A percentile compares a stretch with the other conserved stretches of the same genome.
Evolutionary conservation across 1,140 invertebrate genomes (phyloP).

Genomic region (Lordiphosa clarofinis): DNA sequence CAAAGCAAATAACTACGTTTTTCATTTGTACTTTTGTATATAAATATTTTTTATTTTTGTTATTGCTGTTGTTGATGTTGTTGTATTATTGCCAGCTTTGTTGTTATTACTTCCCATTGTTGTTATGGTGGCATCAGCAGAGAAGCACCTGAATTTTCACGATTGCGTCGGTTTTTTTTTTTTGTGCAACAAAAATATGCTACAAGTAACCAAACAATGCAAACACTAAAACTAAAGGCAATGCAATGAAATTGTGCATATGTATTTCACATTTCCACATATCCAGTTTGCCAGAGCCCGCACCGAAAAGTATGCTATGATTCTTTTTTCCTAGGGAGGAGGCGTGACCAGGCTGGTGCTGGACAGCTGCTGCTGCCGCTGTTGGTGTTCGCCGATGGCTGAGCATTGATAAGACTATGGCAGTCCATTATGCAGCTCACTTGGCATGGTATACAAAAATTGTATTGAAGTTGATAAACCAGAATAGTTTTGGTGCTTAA

Average conservation of each 20-base stretch:
- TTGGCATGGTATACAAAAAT: slow-evolving; percentile 41
- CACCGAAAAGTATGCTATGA: slow-evolving; percentile 47
- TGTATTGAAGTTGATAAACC: too few species aligned
- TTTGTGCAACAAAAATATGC: slow-evolving; percentile 5
- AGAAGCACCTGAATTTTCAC: slow-evolving; percentile 48
- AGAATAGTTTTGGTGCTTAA: too few species aligned
- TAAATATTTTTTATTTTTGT: too few species aligned
- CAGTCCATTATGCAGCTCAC: slow-evolving; percentile 70
- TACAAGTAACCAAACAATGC: slow-evolving; percentile 1
- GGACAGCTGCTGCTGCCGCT: slow-evolving; percentile 23
- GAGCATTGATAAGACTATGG: slow-evolving; percentile 57
- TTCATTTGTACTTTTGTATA: slow-evolving; percentile 7
- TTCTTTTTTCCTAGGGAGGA: slow-evolving; percentile 19
- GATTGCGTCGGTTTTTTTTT: slow-evolving; percentile 43
- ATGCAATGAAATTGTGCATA: too few species aligned
- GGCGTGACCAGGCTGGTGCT: not conserved
- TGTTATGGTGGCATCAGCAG: slow-evolving; percentile 20
- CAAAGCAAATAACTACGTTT: slow-evolving; percentile 5
- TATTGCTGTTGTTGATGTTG: too few species aligned
- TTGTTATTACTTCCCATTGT: slow-evolving; percentile 25
- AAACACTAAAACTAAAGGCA: slow-evolving; percentile 10
- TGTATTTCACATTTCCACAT: not conserved
- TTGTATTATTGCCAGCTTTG: too few species aligned
- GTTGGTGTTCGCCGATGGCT: slow-evolving; percentile 32
- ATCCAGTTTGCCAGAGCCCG: too few species aligned